These are phyloP conservation scores for Carpatolechia fugitivella DNA, from an alignment of 2,888 invertebrate species.

Conservation along the genomic window DNA sequence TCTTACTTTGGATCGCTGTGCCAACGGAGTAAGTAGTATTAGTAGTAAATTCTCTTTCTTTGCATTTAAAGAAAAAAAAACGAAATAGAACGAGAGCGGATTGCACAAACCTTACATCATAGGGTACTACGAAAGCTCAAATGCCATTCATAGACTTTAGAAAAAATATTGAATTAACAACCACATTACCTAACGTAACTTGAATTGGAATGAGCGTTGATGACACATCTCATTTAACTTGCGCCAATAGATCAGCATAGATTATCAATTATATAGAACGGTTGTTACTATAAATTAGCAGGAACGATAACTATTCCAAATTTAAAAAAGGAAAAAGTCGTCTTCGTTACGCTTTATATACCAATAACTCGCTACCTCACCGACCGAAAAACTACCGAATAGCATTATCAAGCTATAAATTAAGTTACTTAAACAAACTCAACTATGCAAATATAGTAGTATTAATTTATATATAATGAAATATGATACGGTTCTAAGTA, in stretches of 20 bases:
- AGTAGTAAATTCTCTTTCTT: too few species aligned
- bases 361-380: background rate
- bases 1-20: too few species aligned
- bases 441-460: conserved; percentile 11
- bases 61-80: too few species aligned
- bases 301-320: background rate
- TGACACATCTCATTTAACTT: background rate
- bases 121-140: too few species aligned
- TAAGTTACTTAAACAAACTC: conserved; percentile 5
- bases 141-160: too few species aligned
- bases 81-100: too few species aligned
- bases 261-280: background rate
- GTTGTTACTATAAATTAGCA: background rate
- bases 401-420: background rate
- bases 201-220: too few species aligned
- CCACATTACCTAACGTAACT: too few species aligned
- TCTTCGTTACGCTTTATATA: background rate
- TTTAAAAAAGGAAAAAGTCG: background rate
- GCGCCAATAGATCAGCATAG: background rate
- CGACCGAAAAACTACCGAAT: conserved; percentile 3
- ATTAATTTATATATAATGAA: conserved; percentile 12
- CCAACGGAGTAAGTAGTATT: too few species aligned
- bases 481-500: conserved; percentile 12
- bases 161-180: too few species aligned
- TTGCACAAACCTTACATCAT: too few species aligned